Evolutionary conservation across 2,888 invertebrate genomes (phyloP), one percentile per base, ranked within the genome.

Genomic region (Erynnis tages): DNA sequence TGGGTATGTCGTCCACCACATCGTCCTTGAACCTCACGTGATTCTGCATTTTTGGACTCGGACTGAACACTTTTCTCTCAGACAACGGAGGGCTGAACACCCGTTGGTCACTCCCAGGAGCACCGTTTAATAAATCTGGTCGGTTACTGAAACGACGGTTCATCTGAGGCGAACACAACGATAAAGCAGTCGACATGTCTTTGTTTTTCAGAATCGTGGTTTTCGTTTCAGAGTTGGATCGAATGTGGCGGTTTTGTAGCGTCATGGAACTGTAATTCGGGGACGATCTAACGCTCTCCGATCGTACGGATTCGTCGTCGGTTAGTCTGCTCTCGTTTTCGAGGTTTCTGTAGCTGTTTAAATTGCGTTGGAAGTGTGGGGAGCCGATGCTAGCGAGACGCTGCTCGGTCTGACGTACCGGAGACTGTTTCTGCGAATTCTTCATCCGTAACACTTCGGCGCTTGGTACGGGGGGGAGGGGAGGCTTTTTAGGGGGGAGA

Each of bases 401-500:
- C 38, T 79, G 85, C 55, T 90, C 89, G 7, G 79, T 73, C 50
- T 84, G 82, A 54, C 91, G 87, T 1, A 83, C 59, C 14, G 82
- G 82, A 0, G 88, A 82, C 2, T 57, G 55, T 59, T 87, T 89
- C 57, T 80, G 82, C 0, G 84, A 79, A 59, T 83, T 91, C 69
- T 92, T 91, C 67, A 91, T 80, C 65, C 92, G 80, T 61, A 92
- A 70, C 4, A 91, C 90, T 72, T 93, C 92, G 61, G 92, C 82
- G 54, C 92, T 92, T 4, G 93, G 92, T 34, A 93, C 92, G 13
- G 94, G 94, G 54, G 94, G 94, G 65, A 94, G 73, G 19, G 94
- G 94, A 27, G 94, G 94, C 76, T 94, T 94, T 69, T 93, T 93
- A 6, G 94, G 94, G 17, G 93, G 92, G 63, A 92, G 65, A 45